Evolutionary conservation across 1,140 invertebrate species (phyloP).

Genomic region (Frieseomelitta varia): DNA sequence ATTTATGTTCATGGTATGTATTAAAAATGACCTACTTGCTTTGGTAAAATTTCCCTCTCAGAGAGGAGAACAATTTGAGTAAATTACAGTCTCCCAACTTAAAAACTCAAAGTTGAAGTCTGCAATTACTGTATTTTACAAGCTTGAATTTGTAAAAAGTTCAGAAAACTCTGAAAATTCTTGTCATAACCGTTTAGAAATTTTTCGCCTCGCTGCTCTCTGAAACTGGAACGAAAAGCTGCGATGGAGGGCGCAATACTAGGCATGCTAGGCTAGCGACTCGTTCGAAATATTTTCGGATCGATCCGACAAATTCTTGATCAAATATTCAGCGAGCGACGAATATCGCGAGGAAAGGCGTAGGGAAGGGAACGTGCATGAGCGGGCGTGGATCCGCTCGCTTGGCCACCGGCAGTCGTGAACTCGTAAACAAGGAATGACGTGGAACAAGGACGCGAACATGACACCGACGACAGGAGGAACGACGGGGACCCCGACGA

Average conservation of each 20-base stretch:
- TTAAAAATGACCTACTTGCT: background rate
- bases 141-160: too few relatives aligned
- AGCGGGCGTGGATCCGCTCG: background rate
- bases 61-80: too few relatives aligned
- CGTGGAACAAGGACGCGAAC: slow-evolving; percentile 72
- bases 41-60: too few relatives aligned
- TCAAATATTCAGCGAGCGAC: slow-evolving; percentile 41
- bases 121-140: too few relatives aligned
- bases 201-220: too few relatives aligned
- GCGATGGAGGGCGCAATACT: too few relatives aligned
- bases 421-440: slow-evolving; percentile 76
- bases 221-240: background rate
- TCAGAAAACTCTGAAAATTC: too few relatives aligned
- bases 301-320: slow-evolving; percentile 44
- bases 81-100: too few relatives aligned
- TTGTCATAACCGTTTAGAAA: too few relatives aligned
- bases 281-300: slow-evolving; percentile 31
- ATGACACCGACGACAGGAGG: slow-evolving; percentile 62
- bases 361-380: too few relatives aligned
- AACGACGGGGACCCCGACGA: slow-evolving; percentile 41
- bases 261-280: background rate
- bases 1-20: background rate
- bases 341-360: too few relatives aligned
- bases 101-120: too few relatives aligned
- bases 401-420: slow-evolving; percentile 36